A percentile compares a stretch with the other conserved stretches of the same genome.
Conservation (phyloP, 1,140 invertebrate species). For the Venustaconcha ellipsiformis region DNA sequence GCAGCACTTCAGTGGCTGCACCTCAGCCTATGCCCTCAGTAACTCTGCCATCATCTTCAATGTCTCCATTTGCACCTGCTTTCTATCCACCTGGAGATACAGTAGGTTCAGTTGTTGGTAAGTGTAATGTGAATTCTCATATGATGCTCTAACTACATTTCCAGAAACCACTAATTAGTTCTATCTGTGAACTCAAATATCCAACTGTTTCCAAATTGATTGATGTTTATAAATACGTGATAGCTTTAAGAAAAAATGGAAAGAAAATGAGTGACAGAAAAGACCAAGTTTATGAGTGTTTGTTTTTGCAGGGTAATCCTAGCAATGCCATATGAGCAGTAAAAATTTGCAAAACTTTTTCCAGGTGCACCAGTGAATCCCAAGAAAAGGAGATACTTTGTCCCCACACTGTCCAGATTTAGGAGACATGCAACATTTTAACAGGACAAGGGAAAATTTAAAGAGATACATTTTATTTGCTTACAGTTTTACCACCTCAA, state of each 20-base stretch:
- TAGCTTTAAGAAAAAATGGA: not conserved
- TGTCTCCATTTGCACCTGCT: constrained; percentile 74
- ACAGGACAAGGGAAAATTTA: no score
- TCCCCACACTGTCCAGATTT: no score
- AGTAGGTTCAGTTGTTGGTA: constrained; percentile 82
- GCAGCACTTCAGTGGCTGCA: constrained; percentile 60
- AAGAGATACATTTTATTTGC: no score
- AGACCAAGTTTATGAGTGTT: no score
- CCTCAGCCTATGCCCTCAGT: constrained; percentile 71
- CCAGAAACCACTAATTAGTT: not conserved
- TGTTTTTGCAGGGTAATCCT: no score
- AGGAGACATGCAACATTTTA: no score
- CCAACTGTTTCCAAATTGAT: not conserved
- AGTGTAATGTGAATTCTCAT: constrained; percentile 57
- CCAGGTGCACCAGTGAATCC: no score
- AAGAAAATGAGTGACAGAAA: not conserved
- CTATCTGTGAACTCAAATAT: not conserved
- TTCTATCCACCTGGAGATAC: constrained; percentile 78
- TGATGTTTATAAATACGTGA: not conserved
- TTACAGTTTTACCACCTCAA: no score
- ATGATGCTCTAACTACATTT: not conserved
- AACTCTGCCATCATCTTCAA: constrained; percentile 62
- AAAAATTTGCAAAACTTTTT: no score
- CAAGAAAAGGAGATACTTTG: no score
- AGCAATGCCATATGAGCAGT: no score